Base-by-base conservation (phyloP, 1,140 invertebrate species). In the Telenomus remus region DNA sequence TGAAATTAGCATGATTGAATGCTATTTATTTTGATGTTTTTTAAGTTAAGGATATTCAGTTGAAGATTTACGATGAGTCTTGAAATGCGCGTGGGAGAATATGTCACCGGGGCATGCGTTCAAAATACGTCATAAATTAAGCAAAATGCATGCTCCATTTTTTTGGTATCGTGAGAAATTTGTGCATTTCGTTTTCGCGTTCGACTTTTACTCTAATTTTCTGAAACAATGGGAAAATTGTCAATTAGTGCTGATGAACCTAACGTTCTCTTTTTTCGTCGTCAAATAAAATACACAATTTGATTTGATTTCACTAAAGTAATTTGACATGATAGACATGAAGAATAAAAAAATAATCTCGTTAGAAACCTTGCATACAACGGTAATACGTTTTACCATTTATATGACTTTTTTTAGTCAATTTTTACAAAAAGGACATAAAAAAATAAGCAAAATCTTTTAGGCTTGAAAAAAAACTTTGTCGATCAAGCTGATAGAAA, bases 41-140 rank as follows among this genome's bases (percentile, higher is more conserved):
- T 43, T 43, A 1, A 11, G n/a, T n/a, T 43, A 4, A 12, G 27
- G 1, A 19, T 16, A 27, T 27, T 11, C 9, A 13, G 19, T 27
- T 48, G 14, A 16, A 49, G 53, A 55, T 57, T 66, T 27, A 56
- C 51, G 63, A 57, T 42, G 12, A 13, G 9, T 27, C 19, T 4
- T 16, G 10, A 5, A 48, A 42, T 49, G 15, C 51, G 53, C 63
- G 71, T 74, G 71, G 71, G 71, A 74, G 63, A 73, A 73, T 60
- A 12, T 59, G 61, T 66, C 70, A 73, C 34, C 61, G 19, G 19
- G 50, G 53, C 51, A 50, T 50, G 53, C 35, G 14, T 42, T 37
- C 9, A 39, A 63, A 35, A 56, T 46, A 71, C 43, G 34, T 44
- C 55, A 53, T 54, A 59, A 69, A 60, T 69, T 69, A 59, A 69